Evolutionary conservation across 92 coral and sea anemone genomes (phyloP).

Genomic region (Phenganax marumi): DNA sequence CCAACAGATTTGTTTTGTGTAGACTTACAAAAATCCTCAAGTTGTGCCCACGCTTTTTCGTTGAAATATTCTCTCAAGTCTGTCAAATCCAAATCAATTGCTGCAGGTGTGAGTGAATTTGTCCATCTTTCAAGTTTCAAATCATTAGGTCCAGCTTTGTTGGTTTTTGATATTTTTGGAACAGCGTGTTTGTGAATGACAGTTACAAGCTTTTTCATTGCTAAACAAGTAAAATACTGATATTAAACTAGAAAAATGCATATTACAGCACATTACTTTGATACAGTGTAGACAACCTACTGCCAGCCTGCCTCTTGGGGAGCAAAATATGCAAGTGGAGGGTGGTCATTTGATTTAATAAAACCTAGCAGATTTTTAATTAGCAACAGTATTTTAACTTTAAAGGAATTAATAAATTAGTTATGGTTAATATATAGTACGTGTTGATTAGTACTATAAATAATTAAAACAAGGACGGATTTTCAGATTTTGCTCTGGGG

Average conservation of each 20-base stretch:
- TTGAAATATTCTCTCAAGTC: constrained; percentile 28
- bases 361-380: too few species aligned
- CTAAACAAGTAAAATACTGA: neutral
- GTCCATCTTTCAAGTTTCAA: neutral
- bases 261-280: neutral
- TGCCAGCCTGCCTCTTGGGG: neutral
- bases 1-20: too few species aligned
- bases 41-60: constrained; percentile 23
- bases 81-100: constrained; percentile 17
- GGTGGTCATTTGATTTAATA: too few species aligned
- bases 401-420: too few species aligned
- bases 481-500: too few species aligned
- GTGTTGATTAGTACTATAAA: too few species aligned
- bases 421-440: too few species aligned
- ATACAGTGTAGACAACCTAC: neutral
- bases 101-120: neutral
- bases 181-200: neutral
- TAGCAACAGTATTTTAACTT: too few species aligned
- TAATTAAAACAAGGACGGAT: too few species aligned
- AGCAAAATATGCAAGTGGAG: too few species aligned
- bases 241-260: neutral
- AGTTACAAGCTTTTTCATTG: constrained; percentile 4
- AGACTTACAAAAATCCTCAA: neutral
- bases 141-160: constrained; percentile 16
- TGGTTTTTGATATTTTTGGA: neutral